These are phyloP conservation scores for Silurus asotus DNA, from an alignment of 2,113 vertebrate genomes.

Conservation along the genomic window DNA sequence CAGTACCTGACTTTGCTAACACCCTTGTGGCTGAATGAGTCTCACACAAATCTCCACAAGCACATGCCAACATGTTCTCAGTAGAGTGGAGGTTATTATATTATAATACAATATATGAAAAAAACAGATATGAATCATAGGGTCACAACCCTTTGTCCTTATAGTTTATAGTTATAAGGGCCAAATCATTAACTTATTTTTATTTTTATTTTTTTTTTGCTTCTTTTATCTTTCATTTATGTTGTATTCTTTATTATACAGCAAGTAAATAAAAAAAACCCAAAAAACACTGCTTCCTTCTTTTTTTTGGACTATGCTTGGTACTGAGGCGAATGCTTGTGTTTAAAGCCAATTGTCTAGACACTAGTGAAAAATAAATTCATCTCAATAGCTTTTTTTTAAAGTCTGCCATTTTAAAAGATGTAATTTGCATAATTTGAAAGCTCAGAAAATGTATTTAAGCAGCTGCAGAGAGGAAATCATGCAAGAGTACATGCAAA, in stretches of 20 bases:
- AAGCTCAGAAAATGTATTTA: background rate
- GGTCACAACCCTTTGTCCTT: no score
- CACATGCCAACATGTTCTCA: no score
- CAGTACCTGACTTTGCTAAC: no score
- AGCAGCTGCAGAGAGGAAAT: slow-evolving; percentile 7
- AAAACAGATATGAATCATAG: no score
- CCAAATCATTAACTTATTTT: background rate
- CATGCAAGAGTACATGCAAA: background rate
- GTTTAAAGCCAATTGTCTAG: background rate
- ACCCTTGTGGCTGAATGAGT: no score
- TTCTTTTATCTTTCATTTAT: background rate
- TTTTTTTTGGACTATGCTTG: background rate
- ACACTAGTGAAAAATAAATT: background rate
- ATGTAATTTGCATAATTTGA: background rate
- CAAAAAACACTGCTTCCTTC: background rate
- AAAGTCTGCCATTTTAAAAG: slow-evolving; percentile 5
- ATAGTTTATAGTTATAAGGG: background rate
- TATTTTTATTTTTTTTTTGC: background rate
- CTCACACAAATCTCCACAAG: no score
- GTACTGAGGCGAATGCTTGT: background rate
- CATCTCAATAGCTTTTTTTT: background rate
- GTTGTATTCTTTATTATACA: background rate
- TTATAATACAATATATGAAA: no score
- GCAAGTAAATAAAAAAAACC: background rate
- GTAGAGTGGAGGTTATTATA: no score